Conservation (phyloP, 2,113 vertebrate genomes). For the Myxocyprinus asiaticus region DNA sequence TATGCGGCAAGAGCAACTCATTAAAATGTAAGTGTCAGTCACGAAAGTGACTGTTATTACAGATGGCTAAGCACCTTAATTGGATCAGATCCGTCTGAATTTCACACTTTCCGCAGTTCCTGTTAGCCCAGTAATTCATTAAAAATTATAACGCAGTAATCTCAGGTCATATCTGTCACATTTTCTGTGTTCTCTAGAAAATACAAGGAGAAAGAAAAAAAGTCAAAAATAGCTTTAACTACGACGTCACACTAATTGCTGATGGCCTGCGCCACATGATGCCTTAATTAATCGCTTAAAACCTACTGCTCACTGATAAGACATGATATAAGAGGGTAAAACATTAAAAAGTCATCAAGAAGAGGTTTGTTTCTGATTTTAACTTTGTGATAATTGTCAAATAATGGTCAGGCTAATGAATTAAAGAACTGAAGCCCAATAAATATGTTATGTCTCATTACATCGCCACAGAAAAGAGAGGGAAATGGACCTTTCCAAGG, state of each 20-base stretch:
- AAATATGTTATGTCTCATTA: slow-evolving; percentile 56
- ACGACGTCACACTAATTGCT: slow-evolving; percentile 45
- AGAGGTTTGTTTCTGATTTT: slow-evolving; percentile 41
- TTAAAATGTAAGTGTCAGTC: slow-evolving; percentile 45
- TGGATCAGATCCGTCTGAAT: slow-evolving; percentile 46
- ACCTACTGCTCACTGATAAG: slow-evolving; percentile 36
- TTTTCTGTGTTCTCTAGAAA: not conserved
- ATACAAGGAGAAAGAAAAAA: slow-evolving; percentile 31
- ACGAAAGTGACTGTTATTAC: slow-evolving; percentile 44
- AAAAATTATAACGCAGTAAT: slow-evolving; percentile 25
- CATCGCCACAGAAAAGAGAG: slow-evolving; percentile 26
- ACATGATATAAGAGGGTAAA: slow-evolving; percentile 6
- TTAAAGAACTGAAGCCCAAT: slow-evolving; percentile 50
- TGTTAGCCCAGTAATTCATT: slow-evolving; percentile 36
- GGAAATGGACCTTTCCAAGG: slow-evolving; percentile 31
- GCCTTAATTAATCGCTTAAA: slow-evolving; percentile 41
- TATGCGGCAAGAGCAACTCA: slow-evolving; percentile 37
- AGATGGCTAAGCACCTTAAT: slow-evolving; percentile 55
- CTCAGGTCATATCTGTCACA: slow-evolving; percentile 33
- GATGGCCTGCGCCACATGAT: slow-evolving; percentile 10
- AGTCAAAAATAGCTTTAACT: slow-evolving; percentile 30
- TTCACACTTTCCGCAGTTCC: slow-evolving; percentile 25
- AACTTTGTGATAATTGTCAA: slow-evolving; percentile 54
- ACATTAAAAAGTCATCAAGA: slow-evolving; percentile 60
- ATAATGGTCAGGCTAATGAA: slow-evolving; percentile 59